Evolutionary conservation across 2,888 invertebrate genomes (phyloP).

Genomic region (Bombyx huttoni): DNA sequence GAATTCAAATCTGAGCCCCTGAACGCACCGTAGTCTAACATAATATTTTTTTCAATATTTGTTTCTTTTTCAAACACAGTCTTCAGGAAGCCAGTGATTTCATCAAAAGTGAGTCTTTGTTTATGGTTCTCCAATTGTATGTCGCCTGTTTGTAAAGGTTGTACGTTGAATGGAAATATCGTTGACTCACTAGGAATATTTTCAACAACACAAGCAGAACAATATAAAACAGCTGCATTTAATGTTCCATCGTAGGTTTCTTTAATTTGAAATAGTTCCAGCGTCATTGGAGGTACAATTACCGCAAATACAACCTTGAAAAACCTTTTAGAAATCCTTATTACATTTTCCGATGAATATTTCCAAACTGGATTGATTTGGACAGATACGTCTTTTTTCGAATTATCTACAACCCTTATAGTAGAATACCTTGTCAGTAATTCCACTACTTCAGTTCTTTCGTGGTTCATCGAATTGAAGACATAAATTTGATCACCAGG

Average conservation of each 20-base stretch:
- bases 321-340: constrained; percentile 49
- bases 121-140: constrained; percentile 87
- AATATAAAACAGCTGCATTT: constrained; percentile 47
- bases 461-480: constrained; percentile 87
- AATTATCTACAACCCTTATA: constrained; percentile 80
- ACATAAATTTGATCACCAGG: constrained; percentile 78
- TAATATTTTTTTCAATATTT: constrained; percentile 30
- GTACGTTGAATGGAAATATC: constrained; percentile 54
- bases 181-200: constrained; percentile 14
- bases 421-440: constrained; percentile 78
- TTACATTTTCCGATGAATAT: constrained; percentile 28
- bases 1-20: constrained; percentile 89
- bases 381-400: constrained; percentile 63
- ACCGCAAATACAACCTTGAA: constrained; percentile 81
- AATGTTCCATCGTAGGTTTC: constrained; percentile 32
- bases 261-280: constrained; percentile 77
- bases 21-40: constrained; percentile 87
- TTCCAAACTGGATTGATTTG: constrained; percentile 59
- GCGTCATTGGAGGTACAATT: constrained; percentile 81
- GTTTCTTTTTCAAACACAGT: constrained; percentile 77
- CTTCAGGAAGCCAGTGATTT: constrained; percentile 83
- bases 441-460: constrained; percentile 83
- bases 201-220: constrained; percentile 35
- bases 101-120: constrained; percentile 85
- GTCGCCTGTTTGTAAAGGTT: constrained; percentile 81